phyloP scores from a whole-genome alignment of 64 coral and sea anemone species.

The Platygyra sinensis region DNA sequence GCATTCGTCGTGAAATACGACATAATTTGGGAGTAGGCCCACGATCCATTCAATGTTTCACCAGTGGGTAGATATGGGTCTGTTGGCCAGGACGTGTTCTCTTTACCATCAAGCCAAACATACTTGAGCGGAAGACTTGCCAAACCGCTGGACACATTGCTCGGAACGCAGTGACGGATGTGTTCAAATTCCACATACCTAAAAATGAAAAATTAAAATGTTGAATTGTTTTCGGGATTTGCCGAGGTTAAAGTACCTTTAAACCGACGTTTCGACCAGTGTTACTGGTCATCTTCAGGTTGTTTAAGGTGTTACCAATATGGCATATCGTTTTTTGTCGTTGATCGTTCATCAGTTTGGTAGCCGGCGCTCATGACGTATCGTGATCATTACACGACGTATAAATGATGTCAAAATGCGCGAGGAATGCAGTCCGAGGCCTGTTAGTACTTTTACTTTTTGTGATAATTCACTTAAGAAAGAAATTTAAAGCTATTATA shows the following conservation, averaged over 20 bases:
- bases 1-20: constrained; percentile 56
- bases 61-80: constrained; percentile 40
- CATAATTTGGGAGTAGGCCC: constrained; percentile 52
- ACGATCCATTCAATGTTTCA: constrained; percentile 40
- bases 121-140: constrained; percentile 37
- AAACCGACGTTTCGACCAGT: no score
- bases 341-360: no score
- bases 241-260: no score
- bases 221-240: no score
- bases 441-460: no score
- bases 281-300: no score
- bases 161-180: constrained; percentile 55
- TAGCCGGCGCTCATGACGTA: no score
- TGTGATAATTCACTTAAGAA: constrained; percentile 5
- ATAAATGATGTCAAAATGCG: no score
- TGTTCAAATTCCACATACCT: constrained; percentile 57
- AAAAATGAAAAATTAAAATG: neutral
- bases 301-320: no score
- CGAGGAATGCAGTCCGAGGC: no score
- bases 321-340: no score
- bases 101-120: constrained; percentile 27
- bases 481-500: neutral
- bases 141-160: constrained; percentile 65
- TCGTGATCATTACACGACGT: no score
- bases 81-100: constrained; percentile 22